Evolutionary conservation across 2,888 invertebrate species (phyloP), one percentile per base, ranked within the genome.

Genomic region (Tridacna crocea): DNA sequence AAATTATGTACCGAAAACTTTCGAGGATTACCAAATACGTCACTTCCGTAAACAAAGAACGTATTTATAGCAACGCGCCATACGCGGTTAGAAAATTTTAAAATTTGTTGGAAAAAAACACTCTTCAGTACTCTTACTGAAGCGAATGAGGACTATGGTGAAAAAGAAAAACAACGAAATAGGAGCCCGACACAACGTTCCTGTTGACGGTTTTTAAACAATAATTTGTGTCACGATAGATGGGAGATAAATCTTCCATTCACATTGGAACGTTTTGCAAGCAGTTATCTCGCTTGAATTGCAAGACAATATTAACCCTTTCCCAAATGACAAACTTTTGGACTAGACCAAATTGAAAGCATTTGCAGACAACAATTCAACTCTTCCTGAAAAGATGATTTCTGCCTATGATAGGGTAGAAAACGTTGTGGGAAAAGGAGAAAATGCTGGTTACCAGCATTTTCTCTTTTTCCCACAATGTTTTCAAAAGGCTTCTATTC

Each of bases 21-120:
- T 70, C 72, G 66, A 61, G 65, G 81, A 75, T 70, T 79, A 78
- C 68, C 82, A 10, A 72, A 51, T 19, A 72, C 82, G 85, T 87
- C 82, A 88, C 85, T 87, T 89, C 89, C 89, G 90, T 91, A 89
- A 90, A 90, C 89, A 90, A 90, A 90, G 87, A 82, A 83, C 76
- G 79, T 85, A 85, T 85, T 85, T 85, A 85, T 83, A 85, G 85
- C 85, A 85, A 85, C 85, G 79, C n/a, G n/a, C n/a, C n/a, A n/a
- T n/a, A n/a, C n/a, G n/a, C n/a, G 19, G 36, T 36, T 36, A 4
- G 8, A 36, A 8, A 36, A 2, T 4, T 36, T 36, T 8, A 36
- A 36, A 36, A 36, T 36, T 36, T 8, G 36, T 36, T 36, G 36
- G 8, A 36, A 36, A 36, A 36, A 4, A 36, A 1, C 22, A 60